A percentile compares a stretch with the other conserved stretches of the same genome.
Evolutionary conservation across 2,888 invertebrate genomes (phyloP).

Genomic region (Meganola albula): DNA sequence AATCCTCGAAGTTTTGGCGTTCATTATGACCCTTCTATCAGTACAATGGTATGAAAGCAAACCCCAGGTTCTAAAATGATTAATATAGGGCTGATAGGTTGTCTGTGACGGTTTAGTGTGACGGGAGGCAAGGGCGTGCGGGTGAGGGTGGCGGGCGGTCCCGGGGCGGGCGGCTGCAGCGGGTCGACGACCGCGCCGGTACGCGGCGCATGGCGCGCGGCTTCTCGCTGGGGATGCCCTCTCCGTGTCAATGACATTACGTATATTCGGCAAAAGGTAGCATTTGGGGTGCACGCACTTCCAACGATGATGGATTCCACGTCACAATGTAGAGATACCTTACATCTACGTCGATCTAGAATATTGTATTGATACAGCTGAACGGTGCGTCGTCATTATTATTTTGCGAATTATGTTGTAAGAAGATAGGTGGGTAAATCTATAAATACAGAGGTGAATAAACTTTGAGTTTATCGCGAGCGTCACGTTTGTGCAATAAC

Average conservation of each 20-base stretch:
- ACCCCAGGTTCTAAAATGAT: too few species aligned
- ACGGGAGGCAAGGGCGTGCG: conserved; percentile 7
- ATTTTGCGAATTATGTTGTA: too few species aligned
- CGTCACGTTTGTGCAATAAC: conserved; percentile 4
- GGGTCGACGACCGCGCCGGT: conserved; percentile 32
- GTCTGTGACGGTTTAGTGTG: neutral
- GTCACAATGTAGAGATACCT: too few species aligned
- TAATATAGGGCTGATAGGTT: too few species aligned
- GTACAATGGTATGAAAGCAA: too few species aligned
- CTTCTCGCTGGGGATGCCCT: conserved; percentile 15
- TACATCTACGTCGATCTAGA: neutral
- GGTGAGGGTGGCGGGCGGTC: conserved; percentile 13
- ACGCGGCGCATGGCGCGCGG: conserved; percentile 7
- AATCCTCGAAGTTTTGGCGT: too few species aligned
- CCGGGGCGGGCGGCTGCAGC: conserved; percentile 22
- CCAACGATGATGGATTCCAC: too few species aligned
- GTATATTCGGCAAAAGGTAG: too few species aligned
- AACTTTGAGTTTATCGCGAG: conserved; percentile 11
- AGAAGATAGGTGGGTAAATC: neutral
- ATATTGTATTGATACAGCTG: conserved; percentile 12
- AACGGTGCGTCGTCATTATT: neutral
- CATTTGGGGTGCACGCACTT: conserved; percentile 3
- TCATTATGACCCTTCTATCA: too few species aligned
- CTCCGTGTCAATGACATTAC: neutral
- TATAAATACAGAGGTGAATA: conserved; percentile 16